A percentile compares a stretch with the other conserved stretches of the same genome.
Evolutionary conservation across 2,888 invertebrate genomes (phyloP).

Genomic region (Spialia ferax): DNA sequence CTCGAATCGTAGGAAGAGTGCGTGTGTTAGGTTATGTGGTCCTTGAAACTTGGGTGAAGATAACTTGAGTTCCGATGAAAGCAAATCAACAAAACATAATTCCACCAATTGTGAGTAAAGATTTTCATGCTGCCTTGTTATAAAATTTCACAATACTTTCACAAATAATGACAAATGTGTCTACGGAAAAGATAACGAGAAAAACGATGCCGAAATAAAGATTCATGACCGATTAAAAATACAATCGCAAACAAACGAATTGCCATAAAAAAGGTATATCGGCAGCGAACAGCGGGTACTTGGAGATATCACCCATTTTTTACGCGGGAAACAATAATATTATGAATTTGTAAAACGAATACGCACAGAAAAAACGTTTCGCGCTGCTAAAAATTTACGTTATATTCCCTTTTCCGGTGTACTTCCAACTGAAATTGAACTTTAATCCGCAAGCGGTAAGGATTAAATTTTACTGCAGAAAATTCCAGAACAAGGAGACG

Average conservation of each 20-base stretch:
- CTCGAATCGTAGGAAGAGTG: too few species aligned
- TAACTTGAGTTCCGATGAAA: neutral
- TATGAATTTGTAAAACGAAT: slow-evolving; percentile 45
- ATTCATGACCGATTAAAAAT: slow-evolving; percentile 18
- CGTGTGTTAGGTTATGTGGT: too few species aligned
- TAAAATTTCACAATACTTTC: neutral
- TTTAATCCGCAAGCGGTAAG: slow-evolving; percentile 2
- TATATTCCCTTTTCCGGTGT: slow-evolving; percentile 34
- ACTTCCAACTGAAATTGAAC: slow-evolving; percentile 17
- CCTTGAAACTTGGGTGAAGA: too few species aligned
- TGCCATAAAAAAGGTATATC: slow-evolving; percentile 16
- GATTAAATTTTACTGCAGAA: slow-evolving; percentile 9
- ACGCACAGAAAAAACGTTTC: slow-evolving; percentile 44
- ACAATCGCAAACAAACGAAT: slow-evolving; percentile 20
- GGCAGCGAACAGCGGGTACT: slow-evolving; percentile 18
- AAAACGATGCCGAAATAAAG: slow-evolving; percentile 3
- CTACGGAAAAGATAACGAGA: neutral
- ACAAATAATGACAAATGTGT: neutral
- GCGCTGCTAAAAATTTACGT: slow-evolving; percentile 48
- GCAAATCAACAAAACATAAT: too few species aligned
- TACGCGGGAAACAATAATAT: slow-evolving; percentile 47
- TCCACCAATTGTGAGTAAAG: too few species aligned
- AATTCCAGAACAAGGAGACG: neutral
- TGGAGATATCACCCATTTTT: slow-evolving; percentile 34
- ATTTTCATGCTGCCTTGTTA: neutral